Percentiles rank a stretch among this genome's conserved stretches.
Evolutionary conservation across 2,888 invertebrate genomes (phyloP).

Genomic region (Muschampia plurimacula): DNA sequence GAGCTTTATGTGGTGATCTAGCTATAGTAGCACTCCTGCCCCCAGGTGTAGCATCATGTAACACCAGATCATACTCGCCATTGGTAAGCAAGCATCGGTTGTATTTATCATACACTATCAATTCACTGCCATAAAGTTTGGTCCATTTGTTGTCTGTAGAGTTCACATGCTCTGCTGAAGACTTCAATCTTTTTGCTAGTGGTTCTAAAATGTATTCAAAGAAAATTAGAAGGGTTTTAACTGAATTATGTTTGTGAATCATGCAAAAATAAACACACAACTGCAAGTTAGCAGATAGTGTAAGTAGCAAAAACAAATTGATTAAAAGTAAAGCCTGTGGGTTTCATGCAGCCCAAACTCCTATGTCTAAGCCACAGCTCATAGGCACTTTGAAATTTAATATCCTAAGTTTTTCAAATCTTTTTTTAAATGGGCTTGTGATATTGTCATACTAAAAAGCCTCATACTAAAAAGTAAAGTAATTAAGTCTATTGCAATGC

Average conservation of each 20-base stretch:
- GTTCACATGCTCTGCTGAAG: conserved; percentile 71
- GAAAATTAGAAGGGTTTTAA: background rate
- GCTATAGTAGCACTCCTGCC: conserved; percentile 77
- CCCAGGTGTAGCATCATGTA: conserved; percentile 92
- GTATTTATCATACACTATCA: conserved; percentile 96
- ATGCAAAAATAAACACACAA: background rate
- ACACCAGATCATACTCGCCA: conserved; percentile 95
- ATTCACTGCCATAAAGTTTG: conserved; percentile 90
- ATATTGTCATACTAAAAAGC: no score
- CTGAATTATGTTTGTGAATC: background rate
- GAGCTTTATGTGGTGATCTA: conserved; percentile 78
- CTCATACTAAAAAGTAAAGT: no score
- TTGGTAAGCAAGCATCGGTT: conserved; percentile 94
- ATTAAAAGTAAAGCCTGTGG: no score
- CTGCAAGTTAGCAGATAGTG: background rate
- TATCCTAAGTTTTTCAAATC: no score
- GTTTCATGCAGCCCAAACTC: no score
- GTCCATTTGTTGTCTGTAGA: conserved; percentile 78
- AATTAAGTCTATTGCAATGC: no score
- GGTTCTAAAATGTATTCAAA: conserved; percentile 80
- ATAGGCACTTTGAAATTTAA: no score
- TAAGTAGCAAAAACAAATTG: background rate
- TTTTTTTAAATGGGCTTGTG: no score
- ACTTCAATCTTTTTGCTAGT: conserved; percentile 89
- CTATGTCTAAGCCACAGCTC: no score